Evolutionary conservation across 2,888 invertebrate genomes (phyloP).

Genomic region (Lissonota sp.): DNA sequence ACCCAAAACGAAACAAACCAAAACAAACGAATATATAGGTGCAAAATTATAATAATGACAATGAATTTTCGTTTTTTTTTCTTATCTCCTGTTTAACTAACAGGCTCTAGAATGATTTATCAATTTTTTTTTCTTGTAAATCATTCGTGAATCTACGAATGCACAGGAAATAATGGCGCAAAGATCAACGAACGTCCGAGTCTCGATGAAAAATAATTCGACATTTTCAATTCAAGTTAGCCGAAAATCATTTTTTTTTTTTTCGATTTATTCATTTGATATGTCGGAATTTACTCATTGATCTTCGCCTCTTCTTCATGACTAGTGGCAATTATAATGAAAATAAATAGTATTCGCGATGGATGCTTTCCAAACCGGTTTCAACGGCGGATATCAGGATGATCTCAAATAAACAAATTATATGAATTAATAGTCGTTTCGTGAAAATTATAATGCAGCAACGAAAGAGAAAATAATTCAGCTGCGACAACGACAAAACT

Average conservation of each 20-base stretch:
- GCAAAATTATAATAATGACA: slow-evolving; percentile 75
- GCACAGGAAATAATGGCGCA: slow-evolving; percentile 10
- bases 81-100: neutral
- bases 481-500: slow-evolving; percentile 43
- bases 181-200: slow-evolving; percentile 19
- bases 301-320: slow-evolving; percentile 25
- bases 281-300: slow-evolving; percentile 5
- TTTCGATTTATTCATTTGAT: neutral
- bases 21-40: slow-evolving; percentile 73
- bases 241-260: neutral
- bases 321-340: slow-evolving; percentile 2
- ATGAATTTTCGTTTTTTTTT: slow-evolving; percentile 64
- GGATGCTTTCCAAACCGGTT: slow-evolving; percentile 59
- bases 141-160: slow-evolving; percentile 49
- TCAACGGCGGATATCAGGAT: slow-evolving; percentile 51
- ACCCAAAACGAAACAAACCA: slow-evolving; percentile 75
- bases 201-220: no score
- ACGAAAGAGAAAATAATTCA: slow-evolving; percentile 52
- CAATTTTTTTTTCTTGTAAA: neutral
- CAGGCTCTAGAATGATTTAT: no score
- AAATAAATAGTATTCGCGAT: slow-evolving; percentile 45
- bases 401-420: slow-evolving; percentile 22
- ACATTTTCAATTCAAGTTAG: no score
- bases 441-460: slow-evolving; percentile 58
- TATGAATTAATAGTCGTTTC: slow-evolving; percentile 31